Percentiles rank a stretch among this genome's conserved stretches.
These are phyloP conservation scores for Potamilus streckersoni DNA, from an alignment of 1,140 invertebrate genomes.

Conservation along the genomic window DNA sequence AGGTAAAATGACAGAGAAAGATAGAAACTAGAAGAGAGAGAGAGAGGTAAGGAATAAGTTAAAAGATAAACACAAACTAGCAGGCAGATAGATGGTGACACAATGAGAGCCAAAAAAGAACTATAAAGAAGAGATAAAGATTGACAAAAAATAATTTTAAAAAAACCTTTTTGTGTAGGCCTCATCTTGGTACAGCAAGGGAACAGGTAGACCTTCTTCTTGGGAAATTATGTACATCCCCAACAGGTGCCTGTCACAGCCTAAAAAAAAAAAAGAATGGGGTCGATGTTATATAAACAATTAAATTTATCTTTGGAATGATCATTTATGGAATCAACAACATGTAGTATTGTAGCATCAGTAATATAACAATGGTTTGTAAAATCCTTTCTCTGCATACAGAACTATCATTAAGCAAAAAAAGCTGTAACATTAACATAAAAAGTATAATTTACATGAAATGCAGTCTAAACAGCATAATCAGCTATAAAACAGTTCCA, in stretches of 20 bases:
- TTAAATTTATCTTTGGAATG: not conserved
- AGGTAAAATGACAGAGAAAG: too few relatives aligned
- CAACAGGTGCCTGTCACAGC: constrained; percentile 72
- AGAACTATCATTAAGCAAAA: too few relatives aligned
- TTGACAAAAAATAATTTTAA: not conserved
- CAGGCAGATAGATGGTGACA: too few relatives aligned
- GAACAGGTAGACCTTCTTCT: constrained; percentile 70
- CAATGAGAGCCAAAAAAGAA: too few relatives aligned
- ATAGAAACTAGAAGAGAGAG: too few relatives aligned
- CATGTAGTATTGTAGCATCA: not conserved
- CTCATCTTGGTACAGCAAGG: constrained; percentile 72
- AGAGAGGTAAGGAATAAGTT: too few relatives aligned
- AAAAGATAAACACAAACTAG: too few relatives aligned
- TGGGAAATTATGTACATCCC: constrained; percentile 69
- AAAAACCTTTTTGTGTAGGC: constrained; percentile 71
- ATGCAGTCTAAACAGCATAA: too few relatives aligned
- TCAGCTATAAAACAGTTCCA: too few relatives aligned
- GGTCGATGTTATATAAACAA: not conserved
- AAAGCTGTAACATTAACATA: too few relatives aligned
- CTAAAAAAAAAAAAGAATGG: constrained; percentile 43
- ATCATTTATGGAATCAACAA: not conserved
- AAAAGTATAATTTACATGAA: too few relatives aligned
- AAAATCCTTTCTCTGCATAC: not conserved
- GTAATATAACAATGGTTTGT: not conserved
- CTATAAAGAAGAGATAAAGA: too few relatives aligned